phyloP scores from a whole-genome alignment of 2,113 vertebrate species.

The Erythrolamprus reginae region DNA sequence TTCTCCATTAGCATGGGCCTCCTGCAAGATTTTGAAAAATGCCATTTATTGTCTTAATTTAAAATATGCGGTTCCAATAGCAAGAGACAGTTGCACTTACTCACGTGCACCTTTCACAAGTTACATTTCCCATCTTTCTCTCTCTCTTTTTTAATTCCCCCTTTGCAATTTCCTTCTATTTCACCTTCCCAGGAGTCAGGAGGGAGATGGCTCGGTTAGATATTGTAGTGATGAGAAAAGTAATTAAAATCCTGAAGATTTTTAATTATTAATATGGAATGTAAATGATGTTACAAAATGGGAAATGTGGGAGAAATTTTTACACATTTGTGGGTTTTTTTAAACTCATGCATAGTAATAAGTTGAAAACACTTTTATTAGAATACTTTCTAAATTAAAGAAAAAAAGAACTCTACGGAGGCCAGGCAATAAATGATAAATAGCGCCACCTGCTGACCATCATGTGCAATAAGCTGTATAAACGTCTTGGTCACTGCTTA shows the following conservation, averaged over 20 bases:
- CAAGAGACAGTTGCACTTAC: not conserved
- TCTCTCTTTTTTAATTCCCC: not conserved
- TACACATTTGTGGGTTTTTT: conserved; percentile 74
- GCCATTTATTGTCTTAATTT: conserved; percentile 43
- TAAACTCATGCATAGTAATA: conserved; percentile 74
- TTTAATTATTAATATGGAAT: conserved; percentile 75
- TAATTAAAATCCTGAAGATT: conserved; percentile 75
- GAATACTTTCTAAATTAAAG: conserved; percentile 53
- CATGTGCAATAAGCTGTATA: not conserved
- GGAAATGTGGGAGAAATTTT: conserved; percentile 69
- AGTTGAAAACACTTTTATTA: conserved; percentile 66
- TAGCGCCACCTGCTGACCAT: conserved; percentile 67
- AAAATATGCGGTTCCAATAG: conserved; percentile 30
- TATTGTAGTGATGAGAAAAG: conserved; percentile 68
- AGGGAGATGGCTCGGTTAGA: conserved; percentile 41
- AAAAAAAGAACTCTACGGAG: conserved; percentile 9
- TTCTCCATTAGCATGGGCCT: conserved; percentile 56
- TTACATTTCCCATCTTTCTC: conserved; percentile 23
- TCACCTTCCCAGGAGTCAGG: conserved; percentile 58
- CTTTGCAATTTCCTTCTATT: conserved; percentile 52
- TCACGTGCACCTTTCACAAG: not conserved
- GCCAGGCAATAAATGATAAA: conserved; percentile 62
- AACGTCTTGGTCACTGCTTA: not conserved
- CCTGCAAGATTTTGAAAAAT: conserved; percentile 50
- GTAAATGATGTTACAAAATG: conserved; percentile 75